Evolutionary conservation across 92 coral and sea anemone genomes (phyloP), one percentile per base, ranked within the genome.

Genomic region (Epizoanthus scotinus): DNA sequence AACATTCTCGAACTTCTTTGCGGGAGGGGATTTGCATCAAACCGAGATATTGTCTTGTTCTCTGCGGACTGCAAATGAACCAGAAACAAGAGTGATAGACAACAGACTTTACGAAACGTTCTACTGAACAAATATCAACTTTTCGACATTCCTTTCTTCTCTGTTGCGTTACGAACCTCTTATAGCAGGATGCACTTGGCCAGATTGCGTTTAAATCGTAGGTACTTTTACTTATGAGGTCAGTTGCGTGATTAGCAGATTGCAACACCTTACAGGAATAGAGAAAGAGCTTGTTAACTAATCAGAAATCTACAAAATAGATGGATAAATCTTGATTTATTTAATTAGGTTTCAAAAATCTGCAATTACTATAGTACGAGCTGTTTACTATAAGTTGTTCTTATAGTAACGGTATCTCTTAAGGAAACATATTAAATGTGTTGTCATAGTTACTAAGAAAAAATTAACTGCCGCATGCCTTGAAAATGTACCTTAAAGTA

Each of bases 1-100:
- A 29, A 64, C 70, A 64, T 64, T 64, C n/a, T 64, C 40, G 70
- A 64, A 64, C 40, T 3, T 64, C 42, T 64, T 29, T 62, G n/a
- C n/a, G 67, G 67, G 67, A 2, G 38, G 67, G 17, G 67, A 38
- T 38, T 13, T 13, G 3, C 21, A 14, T 38, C 44, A 14, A 27
- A 29, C 13, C 22, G 31, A 64, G 29, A 29, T 6, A 2, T 14
- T 1, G 20, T 0, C 15, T 18, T 24, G n/a, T 64, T 64, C 18
- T 27, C 19, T 12, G 18, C n/a, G 17, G 38, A 2, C 9, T 26
- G 24, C 47, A 64, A n/a, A 64, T 17, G 6, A 31, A 17, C 8
- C 47, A 28, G 40, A 29, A 64, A 64, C 36, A n/a, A 29, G 2
- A 27, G n/a, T 1, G 1, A 64, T 13, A 64, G 44, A 29, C 47